These are phyloP conservation scores for Cirrhinus molitorella DNA, from an alignment of 2,797 vertebrate species.

Conservation along the genomic window DNA sequence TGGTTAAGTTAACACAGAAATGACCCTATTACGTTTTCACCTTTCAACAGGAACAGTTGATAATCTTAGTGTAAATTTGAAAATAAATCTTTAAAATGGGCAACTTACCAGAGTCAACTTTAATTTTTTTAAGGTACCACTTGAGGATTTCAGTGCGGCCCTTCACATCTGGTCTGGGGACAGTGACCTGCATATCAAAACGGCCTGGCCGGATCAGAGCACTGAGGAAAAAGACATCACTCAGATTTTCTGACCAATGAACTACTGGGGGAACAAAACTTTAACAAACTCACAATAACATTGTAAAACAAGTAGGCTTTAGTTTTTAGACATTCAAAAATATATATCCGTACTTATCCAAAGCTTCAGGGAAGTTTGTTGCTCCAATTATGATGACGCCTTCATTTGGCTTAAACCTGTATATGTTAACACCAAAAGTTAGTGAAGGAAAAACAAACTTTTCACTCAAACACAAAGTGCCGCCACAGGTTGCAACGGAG, in stretches of 20 bases:
- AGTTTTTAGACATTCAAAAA: constrained; percentile 14
- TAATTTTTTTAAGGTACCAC: constrained; percentile 98
- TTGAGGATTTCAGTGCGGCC: constrained; percentile 98
- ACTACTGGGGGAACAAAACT: neutral
- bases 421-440: constrained; percentile 3
- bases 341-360: constrained; percentile 90
- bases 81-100: neutral
- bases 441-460: constrained; percentile 3
- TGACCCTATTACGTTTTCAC: neutral
- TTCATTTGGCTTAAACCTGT: constrained; percentile 97
- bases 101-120: constrained; percentile 84
- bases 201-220: constrained; percentile 95
- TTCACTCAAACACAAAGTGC: neutral
- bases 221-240: constrained; percentile 68
- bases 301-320: too few species aligned
- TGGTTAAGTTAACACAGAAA: too few species aligned
- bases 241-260: neutral
- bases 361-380: constrained; percentile 97
- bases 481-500: neutral
- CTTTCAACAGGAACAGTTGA: neutral
- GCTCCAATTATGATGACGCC: constrained; percentile 98
- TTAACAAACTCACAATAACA: neutral
- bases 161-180: constrained; percentile 94
- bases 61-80: neutral
- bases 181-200: constrained; percentile 99